Conservation (phyloP, 2,113 vertebrate genomes). For the Pygoscelis adeliae region DNA sequence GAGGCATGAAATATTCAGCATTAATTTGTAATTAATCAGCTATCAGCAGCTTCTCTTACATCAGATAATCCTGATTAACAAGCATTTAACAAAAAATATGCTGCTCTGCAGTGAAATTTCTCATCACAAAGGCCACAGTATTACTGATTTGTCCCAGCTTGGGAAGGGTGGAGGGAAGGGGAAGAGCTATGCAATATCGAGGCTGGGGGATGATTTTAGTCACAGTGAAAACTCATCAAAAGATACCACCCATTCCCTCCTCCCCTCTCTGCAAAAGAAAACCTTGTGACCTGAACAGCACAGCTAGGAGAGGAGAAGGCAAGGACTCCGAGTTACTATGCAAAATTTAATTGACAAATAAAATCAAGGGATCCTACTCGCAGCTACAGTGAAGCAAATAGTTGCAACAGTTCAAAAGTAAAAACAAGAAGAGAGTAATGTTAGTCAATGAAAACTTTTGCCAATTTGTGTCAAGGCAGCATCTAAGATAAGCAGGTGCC, state of each 20-base stretch:
- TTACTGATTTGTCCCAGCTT: neutral
- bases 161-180: neutral
- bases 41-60: neutral
- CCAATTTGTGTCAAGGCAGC: neutral
- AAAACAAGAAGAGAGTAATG: neutral
- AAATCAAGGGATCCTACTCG: neutral
- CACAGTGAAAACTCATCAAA: neutral
- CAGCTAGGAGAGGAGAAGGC: neutral
- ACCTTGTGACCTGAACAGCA: neutral
- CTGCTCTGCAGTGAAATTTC: neutral
- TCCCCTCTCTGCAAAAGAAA: neutral
- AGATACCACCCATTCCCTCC: neutral
- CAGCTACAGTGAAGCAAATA: neutral
- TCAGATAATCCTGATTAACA: neutral
- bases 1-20: neutral
- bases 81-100: neutral
- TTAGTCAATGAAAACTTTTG: fast-evolving
- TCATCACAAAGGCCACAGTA: neutral
- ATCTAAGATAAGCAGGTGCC: neutral
- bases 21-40: slow-evolving; percentile 21
- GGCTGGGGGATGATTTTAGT: neutral
- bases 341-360: neutral
- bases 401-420: neutral
- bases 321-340: neutral
- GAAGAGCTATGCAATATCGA: neutral